Evolutionary conservation across 2,113 vertebrate species (phyloP), one percentile per base, ranked within the genome.

Genomic region (Siniperca knerii): DNA sequence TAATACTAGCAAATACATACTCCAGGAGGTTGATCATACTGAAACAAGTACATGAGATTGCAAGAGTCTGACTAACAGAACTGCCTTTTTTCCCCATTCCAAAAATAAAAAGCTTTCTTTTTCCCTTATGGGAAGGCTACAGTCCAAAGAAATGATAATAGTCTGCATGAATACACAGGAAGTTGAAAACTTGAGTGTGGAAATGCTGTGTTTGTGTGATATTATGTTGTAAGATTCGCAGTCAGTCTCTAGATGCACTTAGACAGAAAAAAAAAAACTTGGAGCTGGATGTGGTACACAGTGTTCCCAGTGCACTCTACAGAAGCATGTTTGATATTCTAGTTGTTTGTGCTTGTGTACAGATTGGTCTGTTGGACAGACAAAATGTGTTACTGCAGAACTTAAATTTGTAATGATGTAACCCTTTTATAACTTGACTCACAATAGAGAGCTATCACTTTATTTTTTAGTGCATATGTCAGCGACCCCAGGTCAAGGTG

Each of bases 271-370:
- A 42, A 46, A 58, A 48, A 77, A 57, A 61, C 75, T 73, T 79
- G 57, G 66, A 75, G 76, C 67, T 78, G 35, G 71, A 90, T 90
- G 70, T 83, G 81, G 83, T 90, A 89, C 83, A 89, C 40, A 65
- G 72, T 76, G 77, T 91, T 81, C 84, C 90, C 82, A 72, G 44
- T 10, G 23, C 73, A 55, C 58, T 50, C 66, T 55, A 77, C 73
- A 70, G 40, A 90, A 42, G 61, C 7, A 2, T 8, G 84, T 77
- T 89, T 89, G 68, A 85, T 85, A 84, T 81, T 83, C 52, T 69
- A 52, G 66, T 81, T 81, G 72, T 91, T 81, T 81, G 57, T 74
- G 81, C 50, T 74, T 83, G 46, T 78, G 81, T 75, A 75, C 67
- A 85, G 65, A 88, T 85, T 84, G 83, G 69, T 72, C 57, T 73